phyloP scores from a whole-genome alignment of 1,140 invertebrate genomes.

The Helicoverpa armigera region DNA sequence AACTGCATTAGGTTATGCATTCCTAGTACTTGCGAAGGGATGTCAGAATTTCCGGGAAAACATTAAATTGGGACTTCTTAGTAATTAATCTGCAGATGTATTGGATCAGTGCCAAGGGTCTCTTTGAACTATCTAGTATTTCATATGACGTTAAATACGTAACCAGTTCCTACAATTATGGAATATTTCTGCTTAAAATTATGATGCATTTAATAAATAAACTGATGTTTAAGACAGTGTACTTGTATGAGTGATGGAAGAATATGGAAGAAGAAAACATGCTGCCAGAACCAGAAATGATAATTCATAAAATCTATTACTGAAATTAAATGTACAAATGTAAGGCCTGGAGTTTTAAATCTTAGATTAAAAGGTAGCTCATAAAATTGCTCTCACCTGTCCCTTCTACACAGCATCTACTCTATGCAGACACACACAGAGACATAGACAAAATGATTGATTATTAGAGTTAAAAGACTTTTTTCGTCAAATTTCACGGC shows the following conservation, averaged over 20 bases:
- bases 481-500: slow-evolving; percentile 11
- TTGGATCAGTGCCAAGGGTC: not conserved
- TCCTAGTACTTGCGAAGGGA: not conserved
- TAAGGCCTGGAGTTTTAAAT: too few relatives aligned
- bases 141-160: not conserved
- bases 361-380: too few relatives aligned
- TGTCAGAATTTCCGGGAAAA: not conserved
- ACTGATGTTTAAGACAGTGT: too few relatives aligned
- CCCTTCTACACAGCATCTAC: not conserved
- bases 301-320: too few relatives aligned
- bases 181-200: not conserved
- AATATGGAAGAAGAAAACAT: too few relatives aligned
- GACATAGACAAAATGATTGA: slow-evolving; percentile 1
- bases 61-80: not conserved
- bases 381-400: not conserved
- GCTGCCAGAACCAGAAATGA: too few relatives aligned
- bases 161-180: not conserved
- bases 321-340: too few relatives aligned
- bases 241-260: too few relatives aligned
- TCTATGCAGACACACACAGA: not conserved
- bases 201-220: not conserved
- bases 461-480: not conserved
- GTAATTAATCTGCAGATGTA: not conserved
- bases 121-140: not conserved
- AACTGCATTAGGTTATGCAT: not conserved